A percentile compares a stretch with the other conserved stretches of the same genome.
These are phyloP conservation scores for Scrobipalpa costella DNA, from an alignment of 2,888 invertebrate species.

Conservation along the genomic window DNA sequence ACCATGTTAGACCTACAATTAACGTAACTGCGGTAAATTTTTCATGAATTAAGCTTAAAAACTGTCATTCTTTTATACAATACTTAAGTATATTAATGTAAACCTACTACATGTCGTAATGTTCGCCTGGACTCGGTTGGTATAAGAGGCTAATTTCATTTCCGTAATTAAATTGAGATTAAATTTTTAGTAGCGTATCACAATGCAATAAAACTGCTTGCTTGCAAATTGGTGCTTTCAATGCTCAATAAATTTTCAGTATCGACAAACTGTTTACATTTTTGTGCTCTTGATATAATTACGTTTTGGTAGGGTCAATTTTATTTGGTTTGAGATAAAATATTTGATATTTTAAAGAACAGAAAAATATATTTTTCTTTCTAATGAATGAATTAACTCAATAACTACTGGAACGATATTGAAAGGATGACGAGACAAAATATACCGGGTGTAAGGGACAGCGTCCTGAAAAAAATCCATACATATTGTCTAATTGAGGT, in stretches of 20 bases:
- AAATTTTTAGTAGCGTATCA: slow-evolving; percentile 73
- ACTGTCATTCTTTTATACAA: too few relatives aligned
- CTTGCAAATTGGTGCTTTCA: slow-evolving; percentile 59
- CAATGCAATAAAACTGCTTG: slow-evolving; percentile 64
- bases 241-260: slow-evolving; percentile 46
- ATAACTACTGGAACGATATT: too few relatives aligned
- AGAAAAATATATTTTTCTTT: too few relatives aligned
- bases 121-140: slow-evolving; percentile 12
- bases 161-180: slow-evolving; percentile 71
- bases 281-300: slow-evolving; percentile 26
- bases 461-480: too few relatives aligned
- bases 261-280: slow-evolving; percentile 31
- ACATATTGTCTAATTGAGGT: too few relatives aligned
- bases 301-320: neutral
- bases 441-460: too few relatives aligned
- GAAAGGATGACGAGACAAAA: too few relatives aligned
- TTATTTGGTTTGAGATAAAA: neutral
- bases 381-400: too few relatives aligned
- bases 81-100: slow-evolving; percentile 1
- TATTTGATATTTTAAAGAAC: too few relatives aligned
- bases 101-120: slow-evolving; percentile 11
- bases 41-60: too few relatives aligned
- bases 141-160: slow-evolving; percentile 50
- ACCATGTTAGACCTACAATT: too few relatives aligned
- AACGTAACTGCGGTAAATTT: too few relatives aligned